Conservation (phyloP, 1,140 invertebrate genomes). For the Bombus soroeensis region DNA sequence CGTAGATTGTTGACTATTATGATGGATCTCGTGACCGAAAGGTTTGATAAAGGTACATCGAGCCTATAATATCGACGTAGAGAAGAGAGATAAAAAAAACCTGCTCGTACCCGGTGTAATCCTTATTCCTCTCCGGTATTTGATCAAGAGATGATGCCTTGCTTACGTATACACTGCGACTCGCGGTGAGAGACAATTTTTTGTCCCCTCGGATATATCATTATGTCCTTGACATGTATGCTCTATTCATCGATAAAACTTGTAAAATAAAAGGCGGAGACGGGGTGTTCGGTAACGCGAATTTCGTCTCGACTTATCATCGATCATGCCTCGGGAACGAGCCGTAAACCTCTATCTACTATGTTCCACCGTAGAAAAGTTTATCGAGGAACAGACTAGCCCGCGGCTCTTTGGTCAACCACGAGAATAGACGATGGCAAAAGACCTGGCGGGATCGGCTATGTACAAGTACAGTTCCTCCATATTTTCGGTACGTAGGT, state of each 20-base stretch:
- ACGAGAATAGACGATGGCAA: slow-evolving; percentile 36
- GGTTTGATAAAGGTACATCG: slow-evolving; percentile 33
- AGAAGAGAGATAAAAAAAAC: not conserved
- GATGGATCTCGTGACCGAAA: slow-evolving; percentile 42
- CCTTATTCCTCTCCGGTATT: slow-evolving; percentile 16
- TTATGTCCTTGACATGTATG: slow-evolving; percentile 42
- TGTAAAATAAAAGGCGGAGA: slow-evolving; percentile 31
- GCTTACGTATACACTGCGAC: not conserved
- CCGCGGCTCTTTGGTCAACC: slow-evolving; percentile 43
- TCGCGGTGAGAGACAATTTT: slow-evolving; percentile 30
- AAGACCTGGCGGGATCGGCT: slow-evolving; percentile 7
- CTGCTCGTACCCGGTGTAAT: not conserved
- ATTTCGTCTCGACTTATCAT: slow-evolving; percentile 52
- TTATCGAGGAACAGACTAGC: slow-evolving; percentile 54
- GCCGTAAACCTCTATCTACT: slow-evolving; percentile 57
- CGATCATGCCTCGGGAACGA: slow-evolving; percentile 51
- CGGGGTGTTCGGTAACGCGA: slow-evolving; percentile 9
- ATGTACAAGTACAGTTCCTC: slow-evolving; percentile 11
- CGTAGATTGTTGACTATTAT: slow-evolving; percentile 26
- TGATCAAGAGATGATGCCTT: slow-evolving; percentile 28
- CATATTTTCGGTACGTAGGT: slow-evolving; percentile 58
- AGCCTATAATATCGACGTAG: slow-evolving; percentile 37
- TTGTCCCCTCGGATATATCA: slow-evolving; percentile 45
- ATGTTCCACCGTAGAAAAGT: slow-evolving; percentile 34
- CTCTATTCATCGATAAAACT: slow-evolving; percentile 41